Conservation (phyloP, 2,888 invertebrate genomes). For the Pandemis cinnamomeana region DNA sequence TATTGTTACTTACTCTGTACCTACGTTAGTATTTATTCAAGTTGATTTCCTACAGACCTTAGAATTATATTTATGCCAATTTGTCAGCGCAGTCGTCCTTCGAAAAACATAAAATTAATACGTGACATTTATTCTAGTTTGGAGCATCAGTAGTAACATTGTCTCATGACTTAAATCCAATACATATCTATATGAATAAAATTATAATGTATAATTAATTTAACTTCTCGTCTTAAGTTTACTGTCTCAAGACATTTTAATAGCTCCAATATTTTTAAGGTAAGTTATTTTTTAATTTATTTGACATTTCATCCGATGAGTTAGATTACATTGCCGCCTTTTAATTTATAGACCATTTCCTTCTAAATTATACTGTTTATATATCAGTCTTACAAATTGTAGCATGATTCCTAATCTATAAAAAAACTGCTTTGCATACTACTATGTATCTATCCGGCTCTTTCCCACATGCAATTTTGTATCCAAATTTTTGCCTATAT, state of each 20-base stretch:
- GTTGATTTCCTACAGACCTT: too few relatives aligned
- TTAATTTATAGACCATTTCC: background rate
- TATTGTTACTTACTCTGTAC: too few relatives aligned
- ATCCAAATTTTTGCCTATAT: background rate
- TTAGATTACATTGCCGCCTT: background rate
- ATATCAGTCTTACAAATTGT: background rate
- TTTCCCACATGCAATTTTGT: background rate
- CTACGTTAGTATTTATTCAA: too few relatives aligned
- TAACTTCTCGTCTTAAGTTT: slow-evolving; percentile 17
- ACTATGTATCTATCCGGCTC: too few relatives aligned
- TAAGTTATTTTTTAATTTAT: background rate
- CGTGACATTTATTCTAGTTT: background rate
- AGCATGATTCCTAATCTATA: background rate
- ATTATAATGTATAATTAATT: slow-evolving; percentile 8
- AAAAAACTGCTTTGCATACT: too few relatives aligned
- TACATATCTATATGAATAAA: background rate
- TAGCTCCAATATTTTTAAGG: background rate
- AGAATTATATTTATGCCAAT: background rate
- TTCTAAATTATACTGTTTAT: background rate
- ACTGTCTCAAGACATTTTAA: slow-evolving; percentile 12
- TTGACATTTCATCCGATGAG: slow-evolving; percentile 3
- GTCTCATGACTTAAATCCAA: background rate
- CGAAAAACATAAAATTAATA: background rate
- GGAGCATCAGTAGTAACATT: background rate
- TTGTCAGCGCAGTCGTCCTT: too few relatives aligned